Conservation (phyloP, 2,888 invertebrate species). For the Andrena camellia region DNA sequence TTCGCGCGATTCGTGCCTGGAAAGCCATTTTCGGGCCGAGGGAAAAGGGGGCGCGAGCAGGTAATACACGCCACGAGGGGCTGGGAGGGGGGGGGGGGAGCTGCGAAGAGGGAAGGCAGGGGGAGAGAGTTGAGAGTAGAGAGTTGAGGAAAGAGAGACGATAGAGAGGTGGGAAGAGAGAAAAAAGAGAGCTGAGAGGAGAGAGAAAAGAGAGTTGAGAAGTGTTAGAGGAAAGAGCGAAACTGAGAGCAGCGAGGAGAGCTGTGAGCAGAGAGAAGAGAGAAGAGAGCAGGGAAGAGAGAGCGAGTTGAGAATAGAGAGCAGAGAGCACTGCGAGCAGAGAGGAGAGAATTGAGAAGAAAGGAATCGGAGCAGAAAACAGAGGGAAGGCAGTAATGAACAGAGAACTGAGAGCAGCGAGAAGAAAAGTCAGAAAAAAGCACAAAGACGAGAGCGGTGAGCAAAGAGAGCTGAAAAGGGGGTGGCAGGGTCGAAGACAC, state of each 20-base stretch:
- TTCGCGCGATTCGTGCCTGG: conserved; percentile 79
- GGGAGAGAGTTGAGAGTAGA: background rate
- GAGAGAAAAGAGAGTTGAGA: no score
- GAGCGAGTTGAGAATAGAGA: background rate
- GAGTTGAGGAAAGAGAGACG: background rate
- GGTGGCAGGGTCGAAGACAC: no score
- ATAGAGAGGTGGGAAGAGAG: background rate
- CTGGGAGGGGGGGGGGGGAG: no score
- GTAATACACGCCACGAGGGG: conserved; percentile 10
- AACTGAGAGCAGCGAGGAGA: no score
- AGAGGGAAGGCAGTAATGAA: no score
- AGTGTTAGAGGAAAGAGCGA: no score
- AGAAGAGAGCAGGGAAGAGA: no score
- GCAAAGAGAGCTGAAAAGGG: background rate
- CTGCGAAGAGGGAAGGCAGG: background rate
- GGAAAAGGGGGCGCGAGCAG: conserved; percentile 14
- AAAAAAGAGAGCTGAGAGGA: no score
- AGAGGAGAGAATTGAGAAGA: background rate
- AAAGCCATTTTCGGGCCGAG: conserved; percentile 75
- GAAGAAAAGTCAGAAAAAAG: background rate
- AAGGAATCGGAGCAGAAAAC: background rate
- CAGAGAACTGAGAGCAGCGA: background rate
- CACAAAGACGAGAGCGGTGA: background rate
- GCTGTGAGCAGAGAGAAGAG: no score
- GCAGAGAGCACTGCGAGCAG: background rate